phyloP scores from a whole-genome alignment of 2,113 vertebrate species.

The Protobothrops flavoviridis region DNA sequence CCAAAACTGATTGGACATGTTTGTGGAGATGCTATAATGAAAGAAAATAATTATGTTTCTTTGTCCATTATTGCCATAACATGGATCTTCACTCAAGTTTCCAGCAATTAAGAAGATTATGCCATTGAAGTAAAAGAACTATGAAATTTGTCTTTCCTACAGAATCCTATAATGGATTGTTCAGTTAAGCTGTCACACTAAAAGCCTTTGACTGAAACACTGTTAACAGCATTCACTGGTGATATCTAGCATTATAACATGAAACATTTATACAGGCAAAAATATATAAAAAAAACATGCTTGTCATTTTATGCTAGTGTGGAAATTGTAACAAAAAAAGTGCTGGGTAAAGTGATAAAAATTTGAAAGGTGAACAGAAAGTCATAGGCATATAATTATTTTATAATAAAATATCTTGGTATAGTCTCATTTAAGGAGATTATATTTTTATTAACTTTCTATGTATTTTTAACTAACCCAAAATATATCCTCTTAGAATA shows the following conservation, averaged over 20 bases:
- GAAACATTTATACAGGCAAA: background rate
- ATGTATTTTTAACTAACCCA: background rate
- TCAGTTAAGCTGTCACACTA: accelerated
- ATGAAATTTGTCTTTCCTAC: background rate
- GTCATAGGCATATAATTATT: background rate
- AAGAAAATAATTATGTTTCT: background rate
- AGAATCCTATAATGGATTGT: background rate
- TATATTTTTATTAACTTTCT: background rate
- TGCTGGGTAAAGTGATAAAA: slow-evolving; percentile 17
- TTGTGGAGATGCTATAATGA: background rate
- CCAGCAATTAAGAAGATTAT: background rate
- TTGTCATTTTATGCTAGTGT: background rate
- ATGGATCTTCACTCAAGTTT: background rate
- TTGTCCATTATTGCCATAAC: background rate
- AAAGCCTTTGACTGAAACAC: background rate
- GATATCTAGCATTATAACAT: background rate
- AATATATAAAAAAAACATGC: background rate
- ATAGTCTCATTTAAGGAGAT: slow-evolving; percentile 37
- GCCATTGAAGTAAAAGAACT: background rate
- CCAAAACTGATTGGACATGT: background rate
- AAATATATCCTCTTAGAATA: background rate
- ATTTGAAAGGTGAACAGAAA: slow-evolving; percentile 28
- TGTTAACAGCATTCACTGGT: background rate
- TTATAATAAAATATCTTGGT: slow-evolving; percentile 23
- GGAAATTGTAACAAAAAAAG: slow-evolving; percentile 28